Conservation (phyloP, 2,113 vertebrate species). For the Lipotes vexillifer region DNA sequence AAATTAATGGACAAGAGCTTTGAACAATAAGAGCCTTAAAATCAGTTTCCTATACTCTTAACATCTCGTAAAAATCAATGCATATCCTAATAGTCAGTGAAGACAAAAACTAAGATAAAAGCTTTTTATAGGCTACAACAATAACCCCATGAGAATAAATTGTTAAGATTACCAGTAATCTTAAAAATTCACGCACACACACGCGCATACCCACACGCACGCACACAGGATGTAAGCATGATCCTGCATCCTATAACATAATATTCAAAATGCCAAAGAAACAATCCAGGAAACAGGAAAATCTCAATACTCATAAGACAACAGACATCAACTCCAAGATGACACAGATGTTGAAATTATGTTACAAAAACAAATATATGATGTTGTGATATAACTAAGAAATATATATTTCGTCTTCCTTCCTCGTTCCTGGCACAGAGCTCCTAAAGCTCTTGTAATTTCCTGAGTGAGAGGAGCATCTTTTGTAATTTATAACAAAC, state of each 20-base stretch:
- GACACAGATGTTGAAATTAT: neutral
- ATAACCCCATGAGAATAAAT: neutral
- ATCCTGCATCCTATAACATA: neutral
- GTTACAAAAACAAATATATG: neutral
- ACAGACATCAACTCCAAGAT: neutral
- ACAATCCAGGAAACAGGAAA: neutral
- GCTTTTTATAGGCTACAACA: neutral
- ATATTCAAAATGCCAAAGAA: neutral
- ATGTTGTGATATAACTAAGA: too few relatives aligned
- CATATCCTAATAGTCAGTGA: neutral
- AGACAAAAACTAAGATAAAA: neutral
- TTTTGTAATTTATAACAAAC: too few relatives aligned
- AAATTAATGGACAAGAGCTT: neutral
- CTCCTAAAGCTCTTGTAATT: too few relatives aligned
- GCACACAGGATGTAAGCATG: neutral
- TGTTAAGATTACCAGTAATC: neutral
- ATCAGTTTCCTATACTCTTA: neutral
- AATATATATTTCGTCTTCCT: too few relatives aligned
- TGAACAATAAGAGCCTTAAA: neutral
- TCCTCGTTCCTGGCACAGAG: too few relatives aligned
- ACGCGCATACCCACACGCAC: accelerated
- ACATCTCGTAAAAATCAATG: neutral
- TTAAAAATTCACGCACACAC: too few relatives aligned
- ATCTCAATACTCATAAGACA: neutral
- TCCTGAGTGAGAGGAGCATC: too few relatives aligned